Evolutionary conservation across 2,113 vertebrate species (phyloP), one percentile per base, ranked within the genome.

Genomic region (Lonchura striata): DNA sequence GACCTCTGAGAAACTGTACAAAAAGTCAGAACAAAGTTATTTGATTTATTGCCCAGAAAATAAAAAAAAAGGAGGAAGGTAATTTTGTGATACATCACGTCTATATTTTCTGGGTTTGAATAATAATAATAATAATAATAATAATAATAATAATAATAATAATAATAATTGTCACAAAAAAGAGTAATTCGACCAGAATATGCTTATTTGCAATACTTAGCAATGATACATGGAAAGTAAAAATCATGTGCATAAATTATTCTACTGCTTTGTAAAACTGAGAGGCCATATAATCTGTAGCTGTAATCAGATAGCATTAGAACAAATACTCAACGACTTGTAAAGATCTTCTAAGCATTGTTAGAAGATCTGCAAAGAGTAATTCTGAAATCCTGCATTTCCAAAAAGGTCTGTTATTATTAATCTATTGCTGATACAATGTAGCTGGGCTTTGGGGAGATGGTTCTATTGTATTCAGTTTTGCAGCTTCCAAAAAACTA

Each of bases 401-500:
- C 87, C 11, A 17, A 66, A 33, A 69, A 71, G 12, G 20, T 95
- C 37, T 86, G 39, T 88, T 92, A 41, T 68, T 92, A 74, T 69
- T 90, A 65, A 68, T 92, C 33, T 89, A 4, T 60, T 70, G 56
- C n/a, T 90, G 69, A 71, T 85, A 87, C 56, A 83, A 33, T 84
- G 28, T 87, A 80, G 44, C 50, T 74, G 68, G 1, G 41, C 90
- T 85, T 92, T 82, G 37, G 76, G 42, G 28, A 19, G 86, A 50
- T 81, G 33, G 39, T 94, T 97, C 76, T 81, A 16, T 71, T 94
- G 49, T 33, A 2, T 82, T 93, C 39, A 33, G 16, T 81, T 83
- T 90, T 96, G 66, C 82, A 91, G 86, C 83, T 96, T 90, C 63
- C n/a, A 72, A 53, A 75, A 85, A 71, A 78, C 1, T 11, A n/a